Conservation (phyloP, 1,140 invertebrate species). For the Idris sp. region DNA sequence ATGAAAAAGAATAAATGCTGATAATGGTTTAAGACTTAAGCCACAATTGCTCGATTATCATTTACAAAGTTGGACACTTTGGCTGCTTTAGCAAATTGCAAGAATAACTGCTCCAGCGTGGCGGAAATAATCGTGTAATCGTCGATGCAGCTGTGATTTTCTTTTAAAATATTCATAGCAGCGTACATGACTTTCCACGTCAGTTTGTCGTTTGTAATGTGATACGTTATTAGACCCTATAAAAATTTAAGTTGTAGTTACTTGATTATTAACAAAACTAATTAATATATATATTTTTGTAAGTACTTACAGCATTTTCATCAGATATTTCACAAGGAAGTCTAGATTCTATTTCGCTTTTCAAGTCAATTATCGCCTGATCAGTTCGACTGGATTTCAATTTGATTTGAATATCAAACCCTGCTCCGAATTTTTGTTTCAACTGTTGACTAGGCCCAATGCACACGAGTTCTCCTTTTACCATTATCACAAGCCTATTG, state of each 20-base stretch:
- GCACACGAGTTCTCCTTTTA: conserved; percentile 87
- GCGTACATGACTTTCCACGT: conserved; percentile 75
- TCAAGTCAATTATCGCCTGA: conserved; percentile 65
- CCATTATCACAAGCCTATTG: conserved; percentile 91
- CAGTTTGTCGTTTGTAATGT: conserved; percentile 68
- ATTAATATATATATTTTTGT: conserved; percentile 3
- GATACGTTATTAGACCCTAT: conserved; percentile 73
- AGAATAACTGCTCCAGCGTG: conserved; percentile 75
- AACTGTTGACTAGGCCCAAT: conserved; percentile 85
- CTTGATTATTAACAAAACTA: conserved; percentile 4
- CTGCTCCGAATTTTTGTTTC: conserved; percentile 80
- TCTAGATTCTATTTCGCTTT: conserved; percentile 65
- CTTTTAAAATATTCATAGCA: conserved; percentile 71
- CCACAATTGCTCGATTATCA: no score
- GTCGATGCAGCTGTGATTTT: conserved; percentile 70
- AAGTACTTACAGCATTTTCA: conserved; percentile 69
- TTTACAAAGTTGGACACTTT: conserved; percentile 48
- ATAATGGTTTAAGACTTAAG: no score
- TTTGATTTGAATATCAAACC: conserved; percentile 78
- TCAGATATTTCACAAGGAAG: conserved; percentile 72
- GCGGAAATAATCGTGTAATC: conserved; percentile 75
- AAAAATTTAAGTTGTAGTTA: conserved; percentile 19
- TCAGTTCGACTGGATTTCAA: conserved; percentile 65
- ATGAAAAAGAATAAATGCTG: no score
- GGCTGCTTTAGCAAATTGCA: conserved; percentile 73